Base-by-base conservation (phyloP, 2,113 vertebrate genomes). In the Crotalus horridus region DNA sequence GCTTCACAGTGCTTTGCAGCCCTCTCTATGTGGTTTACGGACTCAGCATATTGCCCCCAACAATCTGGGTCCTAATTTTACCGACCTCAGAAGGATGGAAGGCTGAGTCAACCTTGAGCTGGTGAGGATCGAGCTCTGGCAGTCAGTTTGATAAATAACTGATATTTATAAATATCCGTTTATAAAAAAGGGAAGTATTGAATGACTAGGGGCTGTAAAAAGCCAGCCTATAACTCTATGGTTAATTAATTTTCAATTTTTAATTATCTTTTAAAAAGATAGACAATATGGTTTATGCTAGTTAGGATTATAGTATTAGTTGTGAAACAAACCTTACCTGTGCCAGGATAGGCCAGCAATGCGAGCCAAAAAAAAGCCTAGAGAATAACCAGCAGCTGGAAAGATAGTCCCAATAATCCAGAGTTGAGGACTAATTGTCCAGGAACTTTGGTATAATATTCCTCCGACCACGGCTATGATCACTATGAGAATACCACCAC, bases 381-480 rank as follows among this genome's bases (percentile, higher is more conserved):
- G 89, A 9, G 88, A 6, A 46, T 98, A 99, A 4, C 99, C 99
- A 17, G 98, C 96, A 1, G 98, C 96, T 6, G 99, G 99, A 96
- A 98, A 99, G 96, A 99, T 96, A 0, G 97, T 97, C 46, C 99
- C 99, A 91, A 99, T 98, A 90, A 99, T 97, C 99, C 99, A 99
- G 20, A 99, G 95, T 21, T 98, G 96, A 23, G 99, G 98, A 29
- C 96, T 1, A 13, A 99, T 99, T 91, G 2, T 59, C 99, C 99
- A 99, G 89, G 99, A 98, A 3, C 98, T 98, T 97, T 98, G 97
- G 96, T 99, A 99, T 26, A 99, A 97, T 91, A 99, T 95, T 15
- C 98, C 99, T 59, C 98, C 99, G 69, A 99, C 94, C 91, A 99
- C 98, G 39, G 99, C 99, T 21, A 98, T 97, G 93, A 98, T 3